phyloP scores from a whole-genome alignment of 2,113 vertebrate genomes.

The Anthoscopus minutus region DNA sequence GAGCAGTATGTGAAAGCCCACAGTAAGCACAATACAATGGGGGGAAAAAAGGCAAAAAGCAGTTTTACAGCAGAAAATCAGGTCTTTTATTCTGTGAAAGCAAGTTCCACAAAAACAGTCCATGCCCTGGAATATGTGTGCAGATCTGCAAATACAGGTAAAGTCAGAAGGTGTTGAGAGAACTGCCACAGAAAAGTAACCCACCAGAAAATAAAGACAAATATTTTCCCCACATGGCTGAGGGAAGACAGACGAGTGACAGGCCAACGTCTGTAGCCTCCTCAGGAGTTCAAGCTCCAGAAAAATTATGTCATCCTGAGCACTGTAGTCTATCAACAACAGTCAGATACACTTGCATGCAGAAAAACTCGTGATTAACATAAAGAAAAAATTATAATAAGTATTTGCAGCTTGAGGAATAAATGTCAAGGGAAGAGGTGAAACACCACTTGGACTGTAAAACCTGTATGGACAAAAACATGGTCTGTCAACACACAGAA shows the following conservation, averaged over 20 bases:
- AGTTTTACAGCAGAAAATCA: not conserved
- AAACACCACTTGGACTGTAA: not conserved
- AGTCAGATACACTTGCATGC: not conserved
- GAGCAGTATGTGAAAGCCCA: not conserved
- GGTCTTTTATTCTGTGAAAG: not conserved
- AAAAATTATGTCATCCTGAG: not conserved
- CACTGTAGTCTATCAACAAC: not conserved
- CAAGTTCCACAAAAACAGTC: not conserved
- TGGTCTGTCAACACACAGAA: not conserved
- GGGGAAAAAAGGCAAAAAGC: not conserved
- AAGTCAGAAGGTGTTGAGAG: not conserved
- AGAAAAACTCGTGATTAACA: not conserved
- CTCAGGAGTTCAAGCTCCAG: not conserved
- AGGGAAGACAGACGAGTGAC: not conserved
- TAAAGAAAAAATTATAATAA: not conserved
- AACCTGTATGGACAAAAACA: not conserved
- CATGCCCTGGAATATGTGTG: not conserved
- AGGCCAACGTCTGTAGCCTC: not conserved
- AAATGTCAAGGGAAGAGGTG: not conserved
- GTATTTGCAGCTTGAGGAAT: not conserved
- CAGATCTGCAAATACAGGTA: not conserved
- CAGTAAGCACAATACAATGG: not conserved
- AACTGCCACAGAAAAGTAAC: not conserved
- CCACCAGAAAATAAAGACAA: not conserved
- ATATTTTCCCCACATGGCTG: not conserved